A percentile compares a stretch with the other conserved stretches of the same genome.
phyloP scores from a whole-genome alignment of 2,888 invertebrate species.

The Pandemis cinnamomeana region DNA sequence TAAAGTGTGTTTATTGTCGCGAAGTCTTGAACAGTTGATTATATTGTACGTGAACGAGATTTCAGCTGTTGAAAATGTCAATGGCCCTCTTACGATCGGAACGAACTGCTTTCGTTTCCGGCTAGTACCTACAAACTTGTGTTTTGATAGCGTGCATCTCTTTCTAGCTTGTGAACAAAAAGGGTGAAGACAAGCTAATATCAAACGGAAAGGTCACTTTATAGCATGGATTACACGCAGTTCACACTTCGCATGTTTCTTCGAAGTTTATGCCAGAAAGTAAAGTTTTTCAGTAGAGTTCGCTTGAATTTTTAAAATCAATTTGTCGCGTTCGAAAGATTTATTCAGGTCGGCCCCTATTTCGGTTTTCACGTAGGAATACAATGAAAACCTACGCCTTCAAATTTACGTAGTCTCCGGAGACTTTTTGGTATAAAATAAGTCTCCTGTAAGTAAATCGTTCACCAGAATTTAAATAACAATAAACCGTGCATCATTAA shows the following conservation, averaged over 20 bases:
- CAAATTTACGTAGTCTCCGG: background rate
- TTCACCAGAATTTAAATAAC: background rate
- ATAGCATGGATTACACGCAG: background rate
- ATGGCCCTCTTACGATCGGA: background rate
- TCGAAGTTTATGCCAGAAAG: background rate
- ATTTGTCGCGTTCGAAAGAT: slow-evolving; percentile 20
- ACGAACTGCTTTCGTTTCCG: background rate
- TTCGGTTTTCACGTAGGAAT: slow-evolving; percentile 3
- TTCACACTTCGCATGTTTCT: background rate
- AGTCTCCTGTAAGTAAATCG: too few species aligned
- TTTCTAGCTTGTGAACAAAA: background rate
- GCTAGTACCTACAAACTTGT: background rate
- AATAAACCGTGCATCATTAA: background rate
- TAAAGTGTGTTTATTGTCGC: slow-evolving; percentile 14
- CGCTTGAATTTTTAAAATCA: slow-evolving; percentile 29
- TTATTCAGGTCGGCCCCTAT: slow-evolving; percentile 12
- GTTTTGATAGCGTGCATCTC: background rate
- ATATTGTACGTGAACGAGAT: slow-evolving; percentile 12
- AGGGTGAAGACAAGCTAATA: background rate
- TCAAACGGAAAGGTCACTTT: background rate
- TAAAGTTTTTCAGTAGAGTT: background rate
- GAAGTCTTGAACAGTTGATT: background rate
- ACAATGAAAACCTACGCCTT: background rate
- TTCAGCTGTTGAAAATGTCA: slow-evolving; percentile 11
- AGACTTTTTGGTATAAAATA: background rate